Base-by-base conservation (phyloP, 2,797 vertebrate genomes). In the Graptemys geographica region DNA sequence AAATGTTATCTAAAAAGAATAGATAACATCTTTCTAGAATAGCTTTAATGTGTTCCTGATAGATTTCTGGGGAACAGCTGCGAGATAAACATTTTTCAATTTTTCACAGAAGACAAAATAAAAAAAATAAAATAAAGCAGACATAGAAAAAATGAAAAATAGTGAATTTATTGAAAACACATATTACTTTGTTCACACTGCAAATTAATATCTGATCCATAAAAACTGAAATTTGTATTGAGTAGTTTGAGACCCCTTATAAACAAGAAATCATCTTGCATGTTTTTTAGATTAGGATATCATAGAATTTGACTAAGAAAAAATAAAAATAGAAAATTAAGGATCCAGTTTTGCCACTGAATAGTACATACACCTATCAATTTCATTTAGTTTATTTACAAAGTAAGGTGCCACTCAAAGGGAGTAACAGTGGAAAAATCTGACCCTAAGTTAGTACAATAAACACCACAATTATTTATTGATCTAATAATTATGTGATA, bases 341-440 rank as follows among this genome's bases (percentile, higher is more conserved):
- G n/a, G 1, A 18, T 79, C 78, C 1, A 12, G 47, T 47, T 13
- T 62, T 4, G 1, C 23, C 4, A 5, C 41, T 3, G 5, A 15
- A 8, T 5, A 0, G 3, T 90, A 79, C 93, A 83, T 84, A 5
- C 2, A 0, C 74, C 56, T 31, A 79, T 52, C 11, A 87, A 87
- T 89, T 41, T 23, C 80, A 84, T 86, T 3, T 80, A 59, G 76
- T 84, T 92, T 49, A 31, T 90, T 85, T 89, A 13, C 37, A 72
- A 21, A 41, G 5, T 72, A 72, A 72, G 37, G 80, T 56, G 84
- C 78, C 80, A 47, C 81, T 86, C 83, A 10, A 55, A 81, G 76
- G 86, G 57, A 55, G 76, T 87, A 72, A 93, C 92, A 41, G 87
- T 90, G 94, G 88, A 93, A 72, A 88, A 44, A 51, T 55, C 83